Base-by-base conservation (phyloP, 2,797 vertebrate genomes). In the Acridotheres tristis region DNA sequence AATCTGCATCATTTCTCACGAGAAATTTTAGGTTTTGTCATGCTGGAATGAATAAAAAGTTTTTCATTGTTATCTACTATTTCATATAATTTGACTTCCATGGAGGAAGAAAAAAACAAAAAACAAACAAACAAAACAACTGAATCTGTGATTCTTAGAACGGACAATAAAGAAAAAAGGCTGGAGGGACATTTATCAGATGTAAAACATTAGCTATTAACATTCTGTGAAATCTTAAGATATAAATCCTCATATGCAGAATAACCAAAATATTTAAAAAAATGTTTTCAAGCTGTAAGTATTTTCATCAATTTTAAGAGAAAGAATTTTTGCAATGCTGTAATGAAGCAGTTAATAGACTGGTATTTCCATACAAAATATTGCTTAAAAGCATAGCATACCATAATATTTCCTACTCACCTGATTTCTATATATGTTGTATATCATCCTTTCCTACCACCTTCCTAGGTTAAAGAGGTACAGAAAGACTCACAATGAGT, bases 311-410 rank as follows among this genome's bases (percentile, higher is more conserved):
- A 5, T n/a, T 57, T 10, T 42, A 17, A 38, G 5, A 40, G 43
- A 67, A 57, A 42, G 0, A 29, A 4, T 16, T 10, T 62, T 59
- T 62, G 2, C 5, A 26, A 2, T n/a, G 3, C 0, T 63, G 3
- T 11, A 48, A 30, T 34, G 30, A 42, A 73, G 17, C 16, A 45
- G 9, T 62, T 69, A 45, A 43, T 3, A 50, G 9, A 21, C 19
- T 63, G 9, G 2, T 71, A 11, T 43, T 86, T 43, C 25, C 6
- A 11, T 48, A 22, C 9, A 14, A 3, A 12, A 6, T 18, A 5
- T 23, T 75, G 7, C 14, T 81, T 58, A 47, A 77, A 66, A 58
- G 1, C 13, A 58, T 22, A 34, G 3, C 1, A 1, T 58, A 13
- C 5, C 57, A n/a, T 8, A 22, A 22, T 53, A 34, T 4, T 85